Base-by-base conservation (phyloP, 2,888 invertebrate species). In the Oegoconia quadripuncta region DNA sequence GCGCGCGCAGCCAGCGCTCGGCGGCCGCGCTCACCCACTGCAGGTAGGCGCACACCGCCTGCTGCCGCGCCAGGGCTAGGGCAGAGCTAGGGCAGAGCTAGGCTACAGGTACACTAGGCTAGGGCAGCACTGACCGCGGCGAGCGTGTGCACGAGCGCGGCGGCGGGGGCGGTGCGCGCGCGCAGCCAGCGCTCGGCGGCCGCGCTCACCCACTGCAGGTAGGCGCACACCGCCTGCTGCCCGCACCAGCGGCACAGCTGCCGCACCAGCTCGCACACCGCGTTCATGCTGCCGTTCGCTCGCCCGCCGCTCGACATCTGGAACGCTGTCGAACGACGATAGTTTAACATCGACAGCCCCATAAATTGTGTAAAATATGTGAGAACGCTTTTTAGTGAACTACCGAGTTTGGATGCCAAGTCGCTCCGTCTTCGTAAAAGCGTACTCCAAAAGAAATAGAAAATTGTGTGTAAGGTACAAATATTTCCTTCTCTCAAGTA, bases 221-320 rank as follows among this genome's bases (percentile, higher is more conserved):
- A 89, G 4, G 93, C 90, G 36, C 84, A 83, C 44, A 93, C 86
- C 28, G 93, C 88, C 52, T 91, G 91, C 34, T 81, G 77, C 5
- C 91, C 89, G 55, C 90, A 74, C 50, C 67, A 64, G 52, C 89
- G 91, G 55, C 96, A 95, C 42, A 97, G 88, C 72, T 94, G 93
- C 56, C 93, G 94, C 39, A 96, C 88, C 41, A 96, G 86, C 75
- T 95, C 94, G 56, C 96, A 95, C 17, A 96, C 93, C 20, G 88
- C 80, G 62, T 83, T 82, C 61, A 88, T 84, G 46, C 89, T 74
- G 56, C 70, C 65, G 55, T 64, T 51, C 22, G 48, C 43, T 29
- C 65, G 66, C 2, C 53, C 41, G 13, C 46, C 18, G 75, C 51
- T 32, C 22, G 48, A 26, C 29, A 53, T 42, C 46, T 77, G 78